phyloP scores from a whole-genome alignment of 2,888 invertebrate genomes.

The Sclerodermus sp. region DNA sequence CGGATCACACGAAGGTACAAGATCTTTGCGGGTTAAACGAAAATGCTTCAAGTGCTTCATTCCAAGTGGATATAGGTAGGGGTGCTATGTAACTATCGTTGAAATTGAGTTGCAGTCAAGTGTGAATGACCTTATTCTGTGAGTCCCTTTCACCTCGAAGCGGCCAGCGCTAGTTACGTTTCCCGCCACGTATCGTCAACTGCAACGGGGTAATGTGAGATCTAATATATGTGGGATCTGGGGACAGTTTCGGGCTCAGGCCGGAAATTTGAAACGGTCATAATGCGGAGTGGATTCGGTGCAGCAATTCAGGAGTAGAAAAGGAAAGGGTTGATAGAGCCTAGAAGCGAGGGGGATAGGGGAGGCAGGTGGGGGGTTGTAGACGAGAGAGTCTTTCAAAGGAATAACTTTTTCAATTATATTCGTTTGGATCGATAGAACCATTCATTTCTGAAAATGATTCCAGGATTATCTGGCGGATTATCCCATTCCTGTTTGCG shows the following conservation, averaged over 20 bases:
- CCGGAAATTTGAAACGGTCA: slow-evolving; percentile 33
- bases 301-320: too few species aligned
- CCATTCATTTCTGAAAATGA: slow-evolving; percentile 36
- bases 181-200: slow-evolving; percentile 9
- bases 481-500: slow-evolving; percentile 16
- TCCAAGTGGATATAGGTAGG: too few species aligned
- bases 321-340: slow-evolving; percentile 2
- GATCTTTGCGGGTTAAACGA: too few species aligned
- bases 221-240: slow-evolving; percentile 7
- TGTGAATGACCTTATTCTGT: slow-evolving; percentile 41
- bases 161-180: slow-evolving; percentile 4
- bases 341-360: background rate
- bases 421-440: slow-evolving; percentile 34
- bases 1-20: too few species aligned
- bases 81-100: slow-evolving; percentile 33
- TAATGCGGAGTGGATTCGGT: slow-evolving; percentile 13
- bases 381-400: slow-evolving; percentile 30
- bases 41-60: too few species aligned
- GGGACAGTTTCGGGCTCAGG: slow-evolving; percentile 15
- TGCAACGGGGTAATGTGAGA: slow-evolving; percentile 3
- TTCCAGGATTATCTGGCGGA: slow-evolving; percentile 35
- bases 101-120: slow-evolving; percentile 43
- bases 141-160: background rate
- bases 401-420: slow-evolving; percentile 44
- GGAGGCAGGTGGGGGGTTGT: slow-evolving; percentile 12